These are phyloP conservation scores for Xenentodon cancila DNA, from an alignment of 2,797 vertebrate species.

Conservation along the genomic window DNA sequence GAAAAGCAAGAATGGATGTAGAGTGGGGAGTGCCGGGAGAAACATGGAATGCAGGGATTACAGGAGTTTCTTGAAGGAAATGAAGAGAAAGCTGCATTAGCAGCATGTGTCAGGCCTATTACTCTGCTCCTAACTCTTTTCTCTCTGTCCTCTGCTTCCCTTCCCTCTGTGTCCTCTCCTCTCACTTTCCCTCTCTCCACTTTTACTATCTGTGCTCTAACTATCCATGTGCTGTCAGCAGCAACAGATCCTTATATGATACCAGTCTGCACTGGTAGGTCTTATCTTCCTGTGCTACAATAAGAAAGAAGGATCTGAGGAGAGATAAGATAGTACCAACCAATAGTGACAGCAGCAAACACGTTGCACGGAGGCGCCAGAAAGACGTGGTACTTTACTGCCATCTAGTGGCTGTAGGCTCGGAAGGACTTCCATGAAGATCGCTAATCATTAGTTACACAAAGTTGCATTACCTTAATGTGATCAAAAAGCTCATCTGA, in stretches of 20 bases:
- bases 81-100: constrained; percentile 69
- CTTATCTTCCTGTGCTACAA: constrained; percentile 81
- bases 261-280: constrained; percentile 71
- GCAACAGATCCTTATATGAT: constrained; percentile 82
- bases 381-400: constrained; percentile 73
- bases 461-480: constrained; percentile 25
- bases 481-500: constrained; percentile 48
- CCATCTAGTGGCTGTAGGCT: constrained; percentile 71
- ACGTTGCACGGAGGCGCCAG: constrained; percentile 27
- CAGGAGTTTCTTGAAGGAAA: constrained; percentile 46
- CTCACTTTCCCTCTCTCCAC: constrained; percentile 58
- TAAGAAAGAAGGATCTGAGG: constrained; percentile 74
- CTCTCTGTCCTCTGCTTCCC: constrained; percentile 39
- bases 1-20: constrained; percentile 19
- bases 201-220: constrained; percentile 69
- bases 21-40: constrained; percentile 19
- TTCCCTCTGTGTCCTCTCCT: constrained; percentile 52
- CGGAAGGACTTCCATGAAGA: constrained; percentile 6
- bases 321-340: constrained; percentile 76
- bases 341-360: constrained; percentile 72
- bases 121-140: constrained; percentile 60
- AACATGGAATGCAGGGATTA: constrained; percentile 41
- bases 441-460: constrained; percentile 33
- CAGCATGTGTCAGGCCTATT: constrained; percentile 76
- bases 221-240: constrained; percentile 78